Conservation (phyloP, 64 coral and sea anemone species). For the Exaiptasia diaphana region DNA sequence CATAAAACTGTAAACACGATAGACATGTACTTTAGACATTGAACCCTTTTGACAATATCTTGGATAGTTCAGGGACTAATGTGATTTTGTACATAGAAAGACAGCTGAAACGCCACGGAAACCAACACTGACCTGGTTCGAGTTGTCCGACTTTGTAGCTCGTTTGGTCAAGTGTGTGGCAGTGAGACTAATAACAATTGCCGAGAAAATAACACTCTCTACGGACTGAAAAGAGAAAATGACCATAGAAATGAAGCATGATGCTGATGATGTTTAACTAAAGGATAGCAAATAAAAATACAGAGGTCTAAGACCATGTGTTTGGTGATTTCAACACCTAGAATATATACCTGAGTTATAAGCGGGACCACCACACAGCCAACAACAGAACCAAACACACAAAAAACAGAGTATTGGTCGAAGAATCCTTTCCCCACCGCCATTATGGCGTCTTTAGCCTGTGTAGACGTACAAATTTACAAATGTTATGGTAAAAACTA, state of each 20-base stretch:
- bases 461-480: neutral
- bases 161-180: constrained; percentile 97
- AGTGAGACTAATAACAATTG: constrained; percentile 95
- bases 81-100: no score
- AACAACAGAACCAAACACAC: constrained; percentile 97
- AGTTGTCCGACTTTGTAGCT: constrained; percentile 73
- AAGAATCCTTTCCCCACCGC: constrained; percentile 99
- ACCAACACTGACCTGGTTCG: constrained; percentile 77
- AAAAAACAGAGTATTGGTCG: constrained; percentile 99
- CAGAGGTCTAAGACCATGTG: neutral
- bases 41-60: no score
- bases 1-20: neutral
- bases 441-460: constrained; percentile 63
- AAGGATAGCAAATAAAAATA: neutral
- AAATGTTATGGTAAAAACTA: neutral
- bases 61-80: no score
- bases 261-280: neutral
- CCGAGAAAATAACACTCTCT: constrained; percentile 98
- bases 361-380: constrained; percentile 96
- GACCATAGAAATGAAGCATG: neutral
- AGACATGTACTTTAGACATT: no score
- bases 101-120: no score
- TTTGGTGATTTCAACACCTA: neutral
- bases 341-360: constrained; percentile 91
- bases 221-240: constrained; percentile 62